Evolutionary conservation across 2,888 invertebrate species (phyloP), one percentile per base, ranked within the genome.

Genomic region (Chelonus formosanus): DNA sequence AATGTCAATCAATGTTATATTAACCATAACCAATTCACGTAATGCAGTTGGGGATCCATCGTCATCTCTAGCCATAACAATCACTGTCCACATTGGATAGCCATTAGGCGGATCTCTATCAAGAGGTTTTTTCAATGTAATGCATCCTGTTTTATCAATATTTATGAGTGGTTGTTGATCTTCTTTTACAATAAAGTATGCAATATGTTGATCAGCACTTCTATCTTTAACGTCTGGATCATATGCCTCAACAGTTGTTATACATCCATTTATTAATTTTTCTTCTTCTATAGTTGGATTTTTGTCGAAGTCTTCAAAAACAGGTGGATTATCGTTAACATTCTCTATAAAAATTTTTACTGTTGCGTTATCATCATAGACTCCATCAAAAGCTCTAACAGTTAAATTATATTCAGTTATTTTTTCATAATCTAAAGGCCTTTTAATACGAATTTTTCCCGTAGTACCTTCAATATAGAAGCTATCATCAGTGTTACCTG

Each of bases 71-170:
- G 96, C 96, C 78, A 90, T 85, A 2, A 89, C 86, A 4, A 85
- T 80, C 70, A 84, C 81, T 57, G 76, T 92, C 91, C 93, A 93
- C 69, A 89, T 89, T 3, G 92, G 90, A 75, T 91, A 91, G 0
- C 98, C 97, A 73, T 91, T 86, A 0, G 97, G 97, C 57, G 90
- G 90, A 85, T 98, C 98, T 20, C 97, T 88, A 84, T 98, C 96
- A 56, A 98, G 85, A 0, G 93, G 92, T 79, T 89, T 92, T 20
- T 89, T 90, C 62, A 92, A 83, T 6, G 86, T 87, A 57, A 95
- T 87, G 77, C 95, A 95, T 0, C 95, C 95, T 8, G 87, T 86
- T 66, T 90, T 89, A 76, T 92, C 90, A 48, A 95, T 92, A 59
- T 87, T 88, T 7, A 95, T 86, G 71, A 91, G 88, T 56, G 90